Conservation (phyloP, 2,797 vertebrate genomes). For the Bradypodion ventrale region DNA sequence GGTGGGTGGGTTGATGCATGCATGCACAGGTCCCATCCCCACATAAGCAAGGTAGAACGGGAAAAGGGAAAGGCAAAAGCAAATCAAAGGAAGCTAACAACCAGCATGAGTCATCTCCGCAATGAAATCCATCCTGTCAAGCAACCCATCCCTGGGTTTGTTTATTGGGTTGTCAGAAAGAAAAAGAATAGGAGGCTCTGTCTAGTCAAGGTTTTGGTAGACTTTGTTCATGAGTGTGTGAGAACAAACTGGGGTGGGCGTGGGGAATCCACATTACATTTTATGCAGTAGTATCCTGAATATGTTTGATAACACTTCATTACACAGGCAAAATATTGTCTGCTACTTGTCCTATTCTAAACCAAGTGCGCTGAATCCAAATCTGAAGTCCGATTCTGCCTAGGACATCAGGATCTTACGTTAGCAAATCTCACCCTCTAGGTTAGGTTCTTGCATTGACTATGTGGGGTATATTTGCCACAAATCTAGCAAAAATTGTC, state of each 20-base stretch:
- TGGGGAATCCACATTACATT: neutral
- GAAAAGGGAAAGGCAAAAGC: rapidly evolving
- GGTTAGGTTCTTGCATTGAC: no score
- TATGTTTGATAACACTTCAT: neutral
- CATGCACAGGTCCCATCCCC: neutral
- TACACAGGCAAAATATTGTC: no score
- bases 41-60: neutral
- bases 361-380: no score
- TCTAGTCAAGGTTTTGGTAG: neutral
- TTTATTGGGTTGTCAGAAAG: neutral
- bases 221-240: no score
- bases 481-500: no score
- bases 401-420: no score
- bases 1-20: conserved; percentile 1
- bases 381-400: no score
- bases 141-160: conserved; percentile 3
- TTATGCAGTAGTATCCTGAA: no score
- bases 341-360: no score
- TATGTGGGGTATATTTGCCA: no score
- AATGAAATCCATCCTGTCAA: neutral
- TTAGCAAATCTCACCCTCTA: no score
- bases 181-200: neutral
- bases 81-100: neutral
- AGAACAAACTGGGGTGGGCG: neutral
- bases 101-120: neutral